A percentile compares a stretch with the other conserved stretches of the same genome.
Conservation (phyloP, 2,888 invertebrate genomes). For the Aleiodes testaceus region DNA sequence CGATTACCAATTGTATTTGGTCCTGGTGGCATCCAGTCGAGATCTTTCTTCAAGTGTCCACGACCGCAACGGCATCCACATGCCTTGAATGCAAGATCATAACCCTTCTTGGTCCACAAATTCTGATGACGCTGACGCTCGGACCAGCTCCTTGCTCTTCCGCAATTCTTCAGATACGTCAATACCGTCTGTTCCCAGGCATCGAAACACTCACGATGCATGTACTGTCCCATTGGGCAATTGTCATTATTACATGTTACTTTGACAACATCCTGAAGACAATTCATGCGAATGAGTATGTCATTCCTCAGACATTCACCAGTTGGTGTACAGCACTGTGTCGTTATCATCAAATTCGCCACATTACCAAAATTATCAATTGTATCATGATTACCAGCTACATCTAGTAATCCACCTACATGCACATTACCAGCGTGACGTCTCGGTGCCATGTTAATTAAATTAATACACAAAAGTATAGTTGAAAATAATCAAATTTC, state of each 20-base stretch:
- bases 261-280: slow-evolving; percentile 86
- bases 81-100: slow-evolving; percentile 95
- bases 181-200: slow-evolving; percentile 94
- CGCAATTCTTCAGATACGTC: slow-evolving; percentile 91
- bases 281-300: slow-evolving; percentile 78
- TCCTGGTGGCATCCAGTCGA: slow-evolving; percentile 89
- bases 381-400: slow-evolving; percentile 57
- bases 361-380: slow-evolving; percentile 61
- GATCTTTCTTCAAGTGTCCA: slow-evolving; percentile 94
- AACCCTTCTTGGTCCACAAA: slow-evolving; percentile 98
- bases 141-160: slow-evolving; percentile 94
- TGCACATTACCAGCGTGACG: slow-evolving; percentile 66
- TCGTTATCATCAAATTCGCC: slow-evolving; percentile 68
- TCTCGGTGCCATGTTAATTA: slow-evolving; percentile 66
- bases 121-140: slow-evolving; percentile 95
- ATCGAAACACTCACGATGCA: slow-evolving; percentile 97
- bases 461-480: not conserved
- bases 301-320: slow-evolving; percentile 85
- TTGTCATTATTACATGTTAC: slow-evolving; percentile 96
- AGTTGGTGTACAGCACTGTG: slow-evolving; percentile 86
- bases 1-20: slow-evolving; percentile 73
- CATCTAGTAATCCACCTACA: slow-evolving; percentile 61
- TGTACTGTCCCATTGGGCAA: slow-evolving; percentile 90
- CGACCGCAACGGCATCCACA: slow-evolving; percentile 95
- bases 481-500: no score